These are phyloP conservation scores for Polyodon spathula DNA, from an alignment of 2,113 vertebrate genomes.

Conservation along the genomic window DNA sequence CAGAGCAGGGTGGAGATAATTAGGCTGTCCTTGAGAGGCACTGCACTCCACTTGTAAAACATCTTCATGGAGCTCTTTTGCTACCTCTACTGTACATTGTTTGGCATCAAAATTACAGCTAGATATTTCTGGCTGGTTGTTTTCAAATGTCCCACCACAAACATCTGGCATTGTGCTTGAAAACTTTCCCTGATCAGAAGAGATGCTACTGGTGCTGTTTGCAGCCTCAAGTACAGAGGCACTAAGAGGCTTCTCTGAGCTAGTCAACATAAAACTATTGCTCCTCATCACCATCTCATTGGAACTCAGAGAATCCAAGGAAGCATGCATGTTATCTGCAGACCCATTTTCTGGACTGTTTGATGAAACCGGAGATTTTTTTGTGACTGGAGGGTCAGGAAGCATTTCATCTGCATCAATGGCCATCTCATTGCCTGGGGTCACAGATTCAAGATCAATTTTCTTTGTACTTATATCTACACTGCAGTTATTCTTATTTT, in stretches of 20 bases:
- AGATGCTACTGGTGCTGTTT: not conserved
- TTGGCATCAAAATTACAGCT: slow-evolving; percentile 4
- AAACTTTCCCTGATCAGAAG: slow-evolving; percentile 24
- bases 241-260: slow-evolving; percentile 15
- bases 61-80: not conserved
- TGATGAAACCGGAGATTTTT: not conserved
- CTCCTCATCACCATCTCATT: slow-evolving; percentile 14
- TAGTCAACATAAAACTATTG: slow-evolving; percentile 10
- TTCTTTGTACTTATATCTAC: not conserved
- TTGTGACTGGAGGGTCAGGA: not conserved
- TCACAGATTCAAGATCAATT: not conserved
- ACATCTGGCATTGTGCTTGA: slow-evolving; percentile 4
- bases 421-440: not conserved
- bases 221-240: not conserved
- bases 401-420: not conserved
- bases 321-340: not conserved
- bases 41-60: not conserved
- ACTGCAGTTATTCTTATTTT: not conserved
- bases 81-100: not conserved
- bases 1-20: not conserved
- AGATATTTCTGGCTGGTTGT: not conserved
- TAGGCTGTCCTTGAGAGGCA: too few species aligned
- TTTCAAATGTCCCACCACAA: slow-evolving; percentile 1
- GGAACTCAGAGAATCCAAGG: slow-evolving; percentile 14
- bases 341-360: not conserved